Evolutionary conservation across 2,113 vertebrate species (phyloP).

Genomic region (Tragulus kanchil): DNA sequence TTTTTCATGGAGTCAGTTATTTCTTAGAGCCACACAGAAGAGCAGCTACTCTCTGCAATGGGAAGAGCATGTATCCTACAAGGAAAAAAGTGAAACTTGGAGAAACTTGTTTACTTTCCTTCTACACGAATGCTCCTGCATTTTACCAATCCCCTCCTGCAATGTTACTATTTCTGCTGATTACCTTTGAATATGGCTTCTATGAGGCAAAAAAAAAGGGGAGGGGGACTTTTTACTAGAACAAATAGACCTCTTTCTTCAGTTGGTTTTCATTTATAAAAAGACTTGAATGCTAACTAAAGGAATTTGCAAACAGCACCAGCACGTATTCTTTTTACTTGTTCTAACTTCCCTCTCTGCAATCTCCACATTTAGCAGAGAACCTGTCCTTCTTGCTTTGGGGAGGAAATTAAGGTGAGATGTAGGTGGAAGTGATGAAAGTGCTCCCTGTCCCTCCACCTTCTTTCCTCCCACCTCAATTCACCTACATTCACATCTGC

Average conservation of each 20-base stretch:
- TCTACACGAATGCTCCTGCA: neutral
- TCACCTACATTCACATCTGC: neutral
- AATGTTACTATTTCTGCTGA: neutral
- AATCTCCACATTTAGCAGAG: neutral
- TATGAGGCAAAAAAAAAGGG: neutral
- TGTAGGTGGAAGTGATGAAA: rapidly evolving
- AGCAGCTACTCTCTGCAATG: neutral
- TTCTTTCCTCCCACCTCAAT: neutral
- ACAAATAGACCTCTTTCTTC: neutral
- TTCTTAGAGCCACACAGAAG: neutral
- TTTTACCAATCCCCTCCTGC: neutral
- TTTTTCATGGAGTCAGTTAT: neutral
- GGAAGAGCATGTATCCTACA: neutral
- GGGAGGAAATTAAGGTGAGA: neutral
- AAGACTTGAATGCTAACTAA: neutral
- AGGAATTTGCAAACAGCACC: neutral
- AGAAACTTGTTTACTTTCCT: neutral
- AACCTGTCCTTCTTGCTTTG: neutral
- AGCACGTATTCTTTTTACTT: neutral
- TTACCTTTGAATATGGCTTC: neutral
- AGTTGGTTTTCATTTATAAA: neutral
- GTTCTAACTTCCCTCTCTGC: neutral
- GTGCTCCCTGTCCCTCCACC: neutral
- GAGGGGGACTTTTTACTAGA: neutral
- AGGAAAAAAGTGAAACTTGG: neutral